Evolutionary conservation across 2,888 invertebrate genomes (phyloP).

Genomic region (Harmothoe impar): DNA sequence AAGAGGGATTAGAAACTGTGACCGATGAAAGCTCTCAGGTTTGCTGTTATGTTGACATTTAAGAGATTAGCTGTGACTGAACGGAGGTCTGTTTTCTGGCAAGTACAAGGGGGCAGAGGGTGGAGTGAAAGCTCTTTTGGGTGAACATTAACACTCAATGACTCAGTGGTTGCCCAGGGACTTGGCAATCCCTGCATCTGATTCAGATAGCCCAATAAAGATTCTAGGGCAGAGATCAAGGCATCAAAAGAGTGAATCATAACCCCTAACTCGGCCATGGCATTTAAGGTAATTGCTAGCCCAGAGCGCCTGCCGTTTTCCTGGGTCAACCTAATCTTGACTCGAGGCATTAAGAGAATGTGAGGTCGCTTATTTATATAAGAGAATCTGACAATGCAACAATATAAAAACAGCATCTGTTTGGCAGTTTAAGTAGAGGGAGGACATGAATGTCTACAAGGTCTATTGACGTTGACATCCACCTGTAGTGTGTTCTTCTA

Average conservation of each 20-base stretch:
- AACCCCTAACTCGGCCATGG: neutral
- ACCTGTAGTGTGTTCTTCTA: too few species aligned
- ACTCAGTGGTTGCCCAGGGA: neutral
- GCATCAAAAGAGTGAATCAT: constrained; percentile 14
- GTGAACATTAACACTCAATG: neutral
- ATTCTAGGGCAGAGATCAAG: constrained; percentile 22
- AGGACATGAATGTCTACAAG: neutral
- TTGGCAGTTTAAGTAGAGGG: neutral
- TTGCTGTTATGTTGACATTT: neutral
- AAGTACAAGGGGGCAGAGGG: neutral
- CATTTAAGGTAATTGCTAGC: neutral
- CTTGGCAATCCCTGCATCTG: neutral
- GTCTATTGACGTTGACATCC: too few species aligned
- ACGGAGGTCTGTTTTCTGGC: neutral
- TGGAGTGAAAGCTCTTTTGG: constrained; percentile 15
- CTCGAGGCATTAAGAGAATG: neutral
- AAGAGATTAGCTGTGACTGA: neutral
- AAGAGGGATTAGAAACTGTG: constrained; percentile 5
- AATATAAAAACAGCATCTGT: neutral
- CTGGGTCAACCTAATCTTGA: neutral
- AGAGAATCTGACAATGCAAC: neutral
- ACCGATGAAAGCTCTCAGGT: neutral
- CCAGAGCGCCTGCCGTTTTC: neutral
- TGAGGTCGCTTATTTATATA: neutral
- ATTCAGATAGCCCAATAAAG: neutral